Evolutionary conservation across 2,113 vertebrate genomes (phyloP).

Genomic region (Mixornis gularis): DNA sequence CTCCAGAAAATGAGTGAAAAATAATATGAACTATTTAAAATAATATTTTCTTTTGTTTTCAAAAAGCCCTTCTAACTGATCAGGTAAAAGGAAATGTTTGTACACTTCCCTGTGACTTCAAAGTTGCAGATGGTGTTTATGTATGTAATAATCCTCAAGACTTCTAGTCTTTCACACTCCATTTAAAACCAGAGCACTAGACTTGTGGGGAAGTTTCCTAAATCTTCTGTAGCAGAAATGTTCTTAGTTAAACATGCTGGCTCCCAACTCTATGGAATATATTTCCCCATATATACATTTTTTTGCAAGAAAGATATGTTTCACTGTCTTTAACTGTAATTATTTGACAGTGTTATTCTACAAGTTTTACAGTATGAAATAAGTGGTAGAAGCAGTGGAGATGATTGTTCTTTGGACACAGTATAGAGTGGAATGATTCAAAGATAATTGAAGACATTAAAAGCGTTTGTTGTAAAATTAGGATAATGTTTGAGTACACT

Average conservation of each 20-base stretch:
- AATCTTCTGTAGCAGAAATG: background rate
- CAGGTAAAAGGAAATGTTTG: background rate
- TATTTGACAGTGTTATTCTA: background rate
- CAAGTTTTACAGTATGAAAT: background rate
- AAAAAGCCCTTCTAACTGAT: background rate
- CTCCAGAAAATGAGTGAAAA: background rate
- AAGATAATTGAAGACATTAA: background rate
- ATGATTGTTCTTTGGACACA: background rate
- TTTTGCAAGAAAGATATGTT: background rate
- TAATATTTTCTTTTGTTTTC: background rate
- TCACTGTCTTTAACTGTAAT: background rate
- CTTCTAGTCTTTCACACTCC: background rate
- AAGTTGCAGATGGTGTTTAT: background rate
- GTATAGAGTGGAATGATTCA: background rate
- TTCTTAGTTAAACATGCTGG: background rate
- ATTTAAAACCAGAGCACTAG: background rate
- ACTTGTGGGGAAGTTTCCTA: background rate
- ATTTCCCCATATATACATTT: background rate
- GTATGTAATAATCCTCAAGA: background rate
- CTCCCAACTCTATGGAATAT: background rate
- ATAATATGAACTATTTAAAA: background rate
- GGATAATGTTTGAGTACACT: background rate
- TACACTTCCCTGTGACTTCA: background rate
- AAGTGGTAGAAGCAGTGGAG: background rate
- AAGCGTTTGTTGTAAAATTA: background rate